A percentile compares a stretch with the other conserved stretches of the same genome.
Evolutionary conservation across 2,888 invertebrate species (phyloP).

Genomic region (Hyposoter dolosus): DNA sequence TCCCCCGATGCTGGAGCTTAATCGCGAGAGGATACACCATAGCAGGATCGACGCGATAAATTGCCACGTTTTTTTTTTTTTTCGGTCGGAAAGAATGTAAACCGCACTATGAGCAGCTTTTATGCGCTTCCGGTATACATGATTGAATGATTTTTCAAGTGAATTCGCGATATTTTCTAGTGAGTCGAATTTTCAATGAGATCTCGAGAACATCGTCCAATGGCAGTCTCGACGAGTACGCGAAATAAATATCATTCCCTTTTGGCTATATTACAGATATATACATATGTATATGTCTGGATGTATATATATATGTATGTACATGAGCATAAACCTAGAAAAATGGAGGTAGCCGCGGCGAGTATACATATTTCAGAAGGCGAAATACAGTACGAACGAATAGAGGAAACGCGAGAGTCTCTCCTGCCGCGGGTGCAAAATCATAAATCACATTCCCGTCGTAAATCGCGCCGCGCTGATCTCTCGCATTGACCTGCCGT

Average conservation of each 20-base stretch:
- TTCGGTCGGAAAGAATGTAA: background rate
- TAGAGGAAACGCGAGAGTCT: slow-evolving; percentile 25
- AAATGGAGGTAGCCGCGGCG: slow-evolving; percentile 8
- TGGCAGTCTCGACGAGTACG: slow-evolving; percentile 21
- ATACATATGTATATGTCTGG: background rate
- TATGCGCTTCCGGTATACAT: background rate
- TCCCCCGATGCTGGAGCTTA: background rate
- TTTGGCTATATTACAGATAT: slow-evolving; percentile 10
- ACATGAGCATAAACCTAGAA: background rate
- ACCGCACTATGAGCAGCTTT: background rate
- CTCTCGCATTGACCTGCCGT: slow-evolving; percentile 69
- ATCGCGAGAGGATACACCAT: background rate
- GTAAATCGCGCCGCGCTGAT: slow-evolving; percentile 67
- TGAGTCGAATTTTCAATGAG: slow-evolving; percentile 61
- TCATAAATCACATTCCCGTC: slow-evolving; percentile 68
- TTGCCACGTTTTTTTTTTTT: background rate
- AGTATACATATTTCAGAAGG: slow-evolving; percentile 12
- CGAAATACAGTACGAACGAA: slow-evolving; percentile 38
- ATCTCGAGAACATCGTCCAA: slow-evolving; percentile 13
- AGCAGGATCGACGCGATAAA: background rate
- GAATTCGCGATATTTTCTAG: slow-evolving; percentile 45
- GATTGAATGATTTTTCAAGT: slow-evolving; percentile 52
- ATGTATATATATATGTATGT: background rate
- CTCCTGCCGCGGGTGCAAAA: slow-evolving; percentile 38
- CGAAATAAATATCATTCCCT: slow-evolving; percentile 58